Percentiles rank a stretch among this genome's conserved stretches.
phyloP scores from a whole-genome alignment of 2,888 invertebrate species.

The Eurytoma californica region DNA sequence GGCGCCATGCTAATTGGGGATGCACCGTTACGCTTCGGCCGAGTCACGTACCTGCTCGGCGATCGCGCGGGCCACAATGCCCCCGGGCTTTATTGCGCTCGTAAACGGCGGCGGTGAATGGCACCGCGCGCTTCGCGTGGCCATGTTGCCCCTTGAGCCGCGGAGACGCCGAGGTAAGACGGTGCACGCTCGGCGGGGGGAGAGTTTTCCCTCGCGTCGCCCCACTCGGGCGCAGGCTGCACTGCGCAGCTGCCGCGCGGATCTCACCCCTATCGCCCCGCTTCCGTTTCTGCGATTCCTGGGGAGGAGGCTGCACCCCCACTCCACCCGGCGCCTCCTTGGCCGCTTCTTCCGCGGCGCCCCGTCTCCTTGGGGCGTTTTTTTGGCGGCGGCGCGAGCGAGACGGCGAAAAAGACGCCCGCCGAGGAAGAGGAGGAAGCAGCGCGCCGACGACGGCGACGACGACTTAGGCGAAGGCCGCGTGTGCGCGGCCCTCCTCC shows the following conservation, averaged over 20 bases:
- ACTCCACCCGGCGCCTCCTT: slow-evolving; percentile 34
- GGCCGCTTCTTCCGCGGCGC: slow-evolving; percentile 16
- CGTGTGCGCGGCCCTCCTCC: slow-evolving; percentile 74
- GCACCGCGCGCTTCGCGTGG: slow-evolving; percentile 56
- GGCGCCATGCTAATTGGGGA: no score
- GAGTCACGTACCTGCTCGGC: no score
- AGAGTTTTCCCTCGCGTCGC: slow-evolving; percentile 57
- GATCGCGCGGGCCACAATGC: no score
- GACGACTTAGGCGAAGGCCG: slow-evolving; percentile 71
- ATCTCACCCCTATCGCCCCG: slow-evolving; percentile 34
- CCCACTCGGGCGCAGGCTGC: slow-evolving; percentile 69
- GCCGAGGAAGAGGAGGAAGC: slow-evolving; percentile 61
- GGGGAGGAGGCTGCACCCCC: slow-evolving; percentile 59
- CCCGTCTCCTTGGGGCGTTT: slow-evolving; percentile 18
- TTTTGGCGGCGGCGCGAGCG: slow-evolving; percentile 49
- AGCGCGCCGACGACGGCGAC: slow-evolving; percentile 61
- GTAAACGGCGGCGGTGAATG: no score
- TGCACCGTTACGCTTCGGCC: no score
- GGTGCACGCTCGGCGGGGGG: no score
- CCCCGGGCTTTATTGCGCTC: no score
- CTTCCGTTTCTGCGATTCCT: slow-evolving; percentile 74
- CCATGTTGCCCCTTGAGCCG: slow-evolving; percentile 64
- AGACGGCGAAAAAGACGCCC: slow-evolving; percentile 41
- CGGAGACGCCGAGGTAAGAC: background rate
- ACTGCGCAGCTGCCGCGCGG: slow-evolving; percentile 69